Evolutionary conservation across 2,113 vertebrate species (phyloP).

Genomic region (Garra rufa): DNA sequence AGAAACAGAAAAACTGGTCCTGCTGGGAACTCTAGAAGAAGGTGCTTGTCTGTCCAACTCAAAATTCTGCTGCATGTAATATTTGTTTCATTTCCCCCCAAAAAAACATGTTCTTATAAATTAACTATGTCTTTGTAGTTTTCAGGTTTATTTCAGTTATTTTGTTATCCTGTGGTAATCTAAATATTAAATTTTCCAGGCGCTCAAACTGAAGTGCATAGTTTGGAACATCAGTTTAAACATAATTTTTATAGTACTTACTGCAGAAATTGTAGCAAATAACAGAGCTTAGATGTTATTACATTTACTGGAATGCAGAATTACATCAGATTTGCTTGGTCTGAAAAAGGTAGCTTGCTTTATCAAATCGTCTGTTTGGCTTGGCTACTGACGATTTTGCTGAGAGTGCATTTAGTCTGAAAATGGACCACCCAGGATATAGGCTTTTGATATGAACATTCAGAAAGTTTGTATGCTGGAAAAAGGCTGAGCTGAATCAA

Average conservation of each 20-base stretch:
- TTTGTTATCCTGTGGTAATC: not conserved
- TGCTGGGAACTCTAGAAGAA: not conserved
- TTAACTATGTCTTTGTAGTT: not conserved
- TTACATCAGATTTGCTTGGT: not conserved
- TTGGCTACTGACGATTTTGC: not conserved
- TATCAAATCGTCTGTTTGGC: not conserved
- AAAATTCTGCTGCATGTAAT: not conserved
- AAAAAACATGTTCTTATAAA: not conserved
- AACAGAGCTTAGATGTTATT: not conserved
- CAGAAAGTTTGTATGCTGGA: not conserved
- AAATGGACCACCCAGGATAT: not conserved
- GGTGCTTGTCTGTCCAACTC: not conserved
- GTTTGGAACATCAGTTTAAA: slow-evolving; percentile 7
- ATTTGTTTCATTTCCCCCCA: not conserved
- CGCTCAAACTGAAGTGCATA: not conserved
- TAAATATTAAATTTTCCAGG: not conserved
- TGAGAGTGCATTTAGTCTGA: not conserved
- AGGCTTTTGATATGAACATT: not conserved
- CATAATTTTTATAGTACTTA: not conserved
- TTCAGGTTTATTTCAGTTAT: not conserved
- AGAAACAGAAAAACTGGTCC: not conserved
- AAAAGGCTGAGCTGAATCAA: not conserved
- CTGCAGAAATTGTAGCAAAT: not conserved
- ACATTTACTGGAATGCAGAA: not conserved
- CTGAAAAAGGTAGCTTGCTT: not conserved